phyloP scores from a whole-genome alignment of 2,888 invertebrate genomes.

The Brenthis ino region DNA sequence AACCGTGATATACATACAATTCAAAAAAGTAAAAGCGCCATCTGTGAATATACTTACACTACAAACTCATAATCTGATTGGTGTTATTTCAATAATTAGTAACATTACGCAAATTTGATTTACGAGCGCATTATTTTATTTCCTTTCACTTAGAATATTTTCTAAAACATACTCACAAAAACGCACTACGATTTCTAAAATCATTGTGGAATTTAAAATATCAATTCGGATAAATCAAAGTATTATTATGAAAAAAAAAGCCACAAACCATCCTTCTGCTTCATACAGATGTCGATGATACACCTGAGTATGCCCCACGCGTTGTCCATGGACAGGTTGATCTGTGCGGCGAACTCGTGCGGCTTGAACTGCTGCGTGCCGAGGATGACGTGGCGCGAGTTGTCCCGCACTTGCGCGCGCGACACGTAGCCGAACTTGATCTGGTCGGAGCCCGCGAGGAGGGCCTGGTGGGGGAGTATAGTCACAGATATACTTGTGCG shows the following conservation, averaged over 20 bases:
- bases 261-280: conserved; percentile 92
- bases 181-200: too few species aligned
- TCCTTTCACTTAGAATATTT: too few species aligned
- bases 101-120: too few species aligned
- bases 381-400: conserved; percentile 97
- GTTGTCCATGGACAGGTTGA: conserved; percentile 99
- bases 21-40: too few species aligned
- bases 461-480: conserved; percentile 80
- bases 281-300: conserved; percentile 98
- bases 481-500: not conserved
- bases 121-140: too few species aligned
- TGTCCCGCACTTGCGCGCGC: conserved; percentile 94
- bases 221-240: too few species aligned
- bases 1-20: too few species aligned
- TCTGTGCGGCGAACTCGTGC: conserved; percentile 98
- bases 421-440: conserved; percentile 99
- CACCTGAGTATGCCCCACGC: conserved; percentile 99
- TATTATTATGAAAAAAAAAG: not conserved
- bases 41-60: too few species aligned
- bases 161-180: too few species aligned
- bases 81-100: too few species aligned
- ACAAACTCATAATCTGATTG: too few species aligned
- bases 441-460: conserved; percentile 97
- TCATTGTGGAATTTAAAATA: too few species aligned
- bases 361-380: conserved; percentile 99